These are phyloP conservation scores for Autographa pulchrina DNA, from an alignment of 2,888 invertebrate genomes.

Conservation along the genomic window DNA sequence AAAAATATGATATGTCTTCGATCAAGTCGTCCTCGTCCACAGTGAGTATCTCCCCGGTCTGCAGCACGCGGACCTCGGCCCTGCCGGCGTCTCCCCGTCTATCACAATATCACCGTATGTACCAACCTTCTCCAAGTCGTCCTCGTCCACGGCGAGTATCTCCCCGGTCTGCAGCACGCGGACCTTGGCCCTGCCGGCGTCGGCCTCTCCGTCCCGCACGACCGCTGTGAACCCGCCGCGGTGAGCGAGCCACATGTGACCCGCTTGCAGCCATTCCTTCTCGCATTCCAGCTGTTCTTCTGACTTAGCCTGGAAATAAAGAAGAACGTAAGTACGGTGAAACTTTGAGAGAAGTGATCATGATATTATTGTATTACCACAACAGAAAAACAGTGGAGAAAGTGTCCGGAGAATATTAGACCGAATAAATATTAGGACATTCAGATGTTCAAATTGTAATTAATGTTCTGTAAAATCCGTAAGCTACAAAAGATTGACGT, in stretches of 20 bases:
- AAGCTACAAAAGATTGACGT: no score
- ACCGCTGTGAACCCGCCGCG: constrained; percentile 97
- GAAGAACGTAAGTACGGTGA: neutral
- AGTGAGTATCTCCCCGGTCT: constrained; percentile 94
- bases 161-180: constrained; percentile 95
- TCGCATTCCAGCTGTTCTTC: constrained; percentile 91
- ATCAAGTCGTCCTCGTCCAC: constrained; percentile 98
- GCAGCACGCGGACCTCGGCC: constrained; percentile 92
- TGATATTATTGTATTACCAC: no score
- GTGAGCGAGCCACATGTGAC: constrained; percentile 97
- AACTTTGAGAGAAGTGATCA: no score
- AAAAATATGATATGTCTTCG: no score
- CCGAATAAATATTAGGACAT: no score
- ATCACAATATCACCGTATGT: no score
- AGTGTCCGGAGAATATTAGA: neutral
- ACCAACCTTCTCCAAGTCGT: constrained; percentile 97
- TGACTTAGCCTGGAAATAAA: constrained; percentile 89
- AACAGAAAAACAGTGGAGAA: no score
- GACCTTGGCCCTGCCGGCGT: constrained; percentile 92
- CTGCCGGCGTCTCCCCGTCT: no score
- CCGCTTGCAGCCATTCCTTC: constrained; percentile 92
- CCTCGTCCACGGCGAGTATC: constrained; percentile 96
- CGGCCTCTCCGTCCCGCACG: constrained; percentile 92
- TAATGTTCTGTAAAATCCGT: no score
- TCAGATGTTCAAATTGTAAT: no score